phyloP scores from a whole-genome alignment of 2,113 vertebrate genomes.

The Sphaerodactylus townsendi region DNA sequence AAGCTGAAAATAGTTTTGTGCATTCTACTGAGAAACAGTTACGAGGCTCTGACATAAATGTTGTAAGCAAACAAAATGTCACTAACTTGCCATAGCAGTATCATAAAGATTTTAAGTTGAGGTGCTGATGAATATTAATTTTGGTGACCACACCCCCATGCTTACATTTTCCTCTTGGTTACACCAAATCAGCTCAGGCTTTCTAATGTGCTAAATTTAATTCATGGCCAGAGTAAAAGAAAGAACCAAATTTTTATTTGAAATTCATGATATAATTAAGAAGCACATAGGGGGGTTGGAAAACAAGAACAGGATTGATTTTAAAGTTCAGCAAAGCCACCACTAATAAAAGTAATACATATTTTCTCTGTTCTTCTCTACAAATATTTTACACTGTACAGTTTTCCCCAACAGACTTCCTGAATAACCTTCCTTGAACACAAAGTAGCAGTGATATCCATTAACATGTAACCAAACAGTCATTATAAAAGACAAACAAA shows the following conservation, averaged over 20 bases:
- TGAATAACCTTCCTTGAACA: neutral
- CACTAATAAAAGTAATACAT: constrained; percentile 24
- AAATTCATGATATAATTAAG: constrained; percentile 22
- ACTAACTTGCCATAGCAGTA: neutral
- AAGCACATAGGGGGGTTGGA: neutral
- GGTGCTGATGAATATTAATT: neutral
- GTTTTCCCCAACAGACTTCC: too few species aligned
- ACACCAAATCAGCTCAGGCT: constrained; percentile 25
- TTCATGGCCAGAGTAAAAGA: constrained; percentile 42
- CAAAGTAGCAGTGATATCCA: neutral
- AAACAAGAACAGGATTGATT: neutral
- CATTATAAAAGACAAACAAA: too few species aligned
- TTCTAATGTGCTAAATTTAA: constrained; percentile 42
- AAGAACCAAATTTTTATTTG: constrained; percentile 32
- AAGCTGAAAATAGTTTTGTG: neutral
- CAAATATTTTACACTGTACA: neutral
- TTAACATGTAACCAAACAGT: neutral
- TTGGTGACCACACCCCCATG: neutral
- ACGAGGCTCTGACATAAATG: too few species aligned
- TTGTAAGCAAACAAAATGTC: too few species aligned
- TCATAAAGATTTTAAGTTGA: neutral
- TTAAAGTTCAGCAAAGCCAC: constrained; percentile 22
- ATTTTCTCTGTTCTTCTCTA: constrained; percentile 18
- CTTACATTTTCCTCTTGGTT: neutral
- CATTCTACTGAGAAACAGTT: neutral